Percentiles rank a stretch among this genome's conserved stretches.
Conservation (phyloP, 2,888 invertebrate genomes). For the Rhynchonema sp. region DNA sequence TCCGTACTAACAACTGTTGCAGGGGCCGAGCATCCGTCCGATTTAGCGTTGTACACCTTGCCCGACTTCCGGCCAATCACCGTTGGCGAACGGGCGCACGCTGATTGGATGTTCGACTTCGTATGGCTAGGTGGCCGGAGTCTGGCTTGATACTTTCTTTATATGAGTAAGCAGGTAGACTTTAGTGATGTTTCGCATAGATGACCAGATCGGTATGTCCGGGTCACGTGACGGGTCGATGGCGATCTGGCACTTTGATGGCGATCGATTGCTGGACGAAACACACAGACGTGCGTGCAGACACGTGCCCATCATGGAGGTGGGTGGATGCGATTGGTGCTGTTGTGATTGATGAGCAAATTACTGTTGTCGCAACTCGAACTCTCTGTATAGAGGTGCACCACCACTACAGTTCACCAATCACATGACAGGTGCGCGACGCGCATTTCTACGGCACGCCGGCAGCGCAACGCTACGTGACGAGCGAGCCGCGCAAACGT, state of each 20-base stretch:
- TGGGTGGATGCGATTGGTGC: not conserved
- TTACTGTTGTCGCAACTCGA: too few species aligned
- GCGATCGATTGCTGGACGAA: not conserved
- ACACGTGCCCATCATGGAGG: not conserved
- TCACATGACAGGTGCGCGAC: too few species aligned
- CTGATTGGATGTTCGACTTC: slow-evolving; percentile 77
- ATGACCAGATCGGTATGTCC: slow-evolving; percentile 80
- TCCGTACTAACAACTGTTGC: too few species aligned
- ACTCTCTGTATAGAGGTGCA: too few species aligned
- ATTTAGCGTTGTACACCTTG: slow-evolving; percentile 66
- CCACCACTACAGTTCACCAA: too few species aligned
- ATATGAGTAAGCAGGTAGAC: too few species aligned
- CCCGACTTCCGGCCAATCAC: slow-evolving; percentile 87
- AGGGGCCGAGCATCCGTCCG: slow-evolving; percentile 72
- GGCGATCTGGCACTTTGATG: slow-evolving; percentile 61
- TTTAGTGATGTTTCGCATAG: slow-evolving; percentile 33
- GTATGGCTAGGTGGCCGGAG: slow-evolving; percentile 49
- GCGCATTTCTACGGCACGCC: not conserved
- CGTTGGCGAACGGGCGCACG: slow-evolving; percentile 71
- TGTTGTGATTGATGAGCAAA: too few species aligned
- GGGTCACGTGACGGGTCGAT: slow-evolving; percentile 71
- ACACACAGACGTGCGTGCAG: not conserved
- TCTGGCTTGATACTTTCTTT: too few species aligned
- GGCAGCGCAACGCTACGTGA: not conserved
- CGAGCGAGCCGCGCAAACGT: not conserved